phyloP scores from a whole-genome alignment of 1,140 invertebrate genomes.

The Drosophila repletoides region DNA sequence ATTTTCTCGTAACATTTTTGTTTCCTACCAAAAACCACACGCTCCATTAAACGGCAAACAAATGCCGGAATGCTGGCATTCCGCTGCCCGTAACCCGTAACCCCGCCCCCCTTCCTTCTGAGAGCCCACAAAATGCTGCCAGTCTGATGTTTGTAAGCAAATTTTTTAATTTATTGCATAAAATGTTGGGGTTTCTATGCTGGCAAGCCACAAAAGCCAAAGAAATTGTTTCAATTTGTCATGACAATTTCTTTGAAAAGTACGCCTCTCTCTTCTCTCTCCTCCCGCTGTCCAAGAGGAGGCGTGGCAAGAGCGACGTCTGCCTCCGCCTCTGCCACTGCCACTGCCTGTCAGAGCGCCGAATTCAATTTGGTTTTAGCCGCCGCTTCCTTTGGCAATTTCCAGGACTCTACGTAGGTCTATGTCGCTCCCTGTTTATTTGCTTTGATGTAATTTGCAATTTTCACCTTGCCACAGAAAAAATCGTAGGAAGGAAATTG shows the following conservation, averaged over 20 bases:
- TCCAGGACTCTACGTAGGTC: conserved; percentile 43
- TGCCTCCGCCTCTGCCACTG: conserved; percentile 21
- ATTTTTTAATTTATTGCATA: conserved; percentile 78
- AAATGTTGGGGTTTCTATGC: conserved; percentile 61
- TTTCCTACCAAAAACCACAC: conserved; percentile 34
- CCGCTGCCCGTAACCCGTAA: not conserved
- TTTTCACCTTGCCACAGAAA: conserved; percentile 63
- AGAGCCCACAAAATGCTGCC: not conserved
- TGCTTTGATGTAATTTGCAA: conserved; percentile 76
- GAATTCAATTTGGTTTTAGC: conserved; percentile 76
- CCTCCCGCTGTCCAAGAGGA: not conserved
- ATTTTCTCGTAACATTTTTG: conserved; percentile 61
- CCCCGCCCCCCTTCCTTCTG: not conserved
- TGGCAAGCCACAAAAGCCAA: conserved; percentile 71
- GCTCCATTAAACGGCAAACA: conserved; percentile 73
- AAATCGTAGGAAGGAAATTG: conserved; percentile 60
- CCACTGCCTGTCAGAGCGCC: conserved; percentile 60
- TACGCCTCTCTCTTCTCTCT: not conserved
- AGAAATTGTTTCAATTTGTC: conserved; percentile 81
- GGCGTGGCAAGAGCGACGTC: not conserved
- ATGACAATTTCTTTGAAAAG: conserved; percentile 79
- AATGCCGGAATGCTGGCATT: conserved; percentile 44
- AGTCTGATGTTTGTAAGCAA: conserved; percentile 56
- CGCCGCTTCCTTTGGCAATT: conserved; percentile 57
- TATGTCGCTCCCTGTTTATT: conserved; percentile 58